Percentiles rank a stretch among this genome's conserved stretches.
These are phyloP conservation scores for Pyrrhia umbra DNA, from an alignment of 2,888 invertebrate genomes.

Conservation along the genomic window DNA sequence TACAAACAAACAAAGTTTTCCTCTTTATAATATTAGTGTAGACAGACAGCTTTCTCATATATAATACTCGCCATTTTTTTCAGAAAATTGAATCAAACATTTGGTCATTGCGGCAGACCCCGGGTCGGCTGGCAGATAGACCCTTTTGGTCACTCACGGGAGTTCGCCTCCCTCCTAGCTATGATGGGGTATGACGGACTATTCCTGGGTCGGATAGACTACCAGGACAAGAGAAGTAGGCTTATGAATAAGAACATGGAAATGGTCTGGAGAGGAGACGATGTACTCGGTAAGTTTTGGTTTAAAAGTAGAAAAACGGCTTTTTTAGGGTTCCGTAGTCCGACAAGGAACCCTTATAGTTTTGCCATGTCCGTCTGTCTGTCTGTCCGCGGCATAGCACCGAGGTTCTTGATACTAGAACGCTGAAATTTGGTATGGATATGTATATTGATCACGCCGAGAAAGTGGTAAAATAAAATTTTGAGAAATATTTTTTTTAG, in stretches of 20 bases:
- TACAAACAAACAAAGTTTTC: too few relatives aligned
- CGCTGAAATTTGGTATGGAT: too few relatives aligned
- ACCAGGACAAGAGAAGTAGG: slow-evolving; percentile 93
- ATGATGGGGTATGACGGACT: slow-evolving; percentile 96
- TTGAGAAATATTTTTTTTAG: too few relatives aligned
- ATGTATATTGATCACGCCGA: too few relatives aligned
- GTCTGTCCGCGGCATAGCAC: too few relatives aligned
- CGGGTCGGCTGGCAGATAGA: slow-evolving; percentile 95
- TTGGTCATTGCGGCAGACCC: slow-evolving; percentile 93
- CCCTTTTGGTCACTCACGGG: slow-evolving; percentile 96
- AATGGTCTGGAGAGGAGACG: slow-evolving; percentile 95
- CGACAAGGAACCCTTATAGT: too few relatives aligned
- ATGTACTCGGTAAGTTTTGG: slow-evolving; percentile 92
- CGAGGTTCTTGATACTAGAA: too few relatives aligned
- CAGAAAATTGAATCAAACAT: slow-evolving; percentile 91
- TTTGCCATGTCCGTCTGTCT: too few relatives aligned
- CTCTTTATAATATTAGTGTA: too few relatives aligned
- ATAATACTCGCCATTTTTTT: not conserved
- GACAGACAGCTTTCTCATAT: too few relatives aligned
- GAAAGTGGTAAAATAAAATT: too few relatives aligned
- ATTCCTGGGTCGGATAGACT: slow-evolving; percentile 96
- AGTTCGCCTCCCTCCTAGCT: slow-evolving; percentile 95
- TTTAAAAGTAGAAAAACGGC: too few relatives aligned
- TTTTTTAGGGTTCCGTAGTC: not conserved
- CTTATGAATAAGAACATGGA: slow-evolving; percentile 92